phyloP scores from a whole-genome alignment of 2,888 invertebrate species.

The Euplexia lucipara region DNA sequence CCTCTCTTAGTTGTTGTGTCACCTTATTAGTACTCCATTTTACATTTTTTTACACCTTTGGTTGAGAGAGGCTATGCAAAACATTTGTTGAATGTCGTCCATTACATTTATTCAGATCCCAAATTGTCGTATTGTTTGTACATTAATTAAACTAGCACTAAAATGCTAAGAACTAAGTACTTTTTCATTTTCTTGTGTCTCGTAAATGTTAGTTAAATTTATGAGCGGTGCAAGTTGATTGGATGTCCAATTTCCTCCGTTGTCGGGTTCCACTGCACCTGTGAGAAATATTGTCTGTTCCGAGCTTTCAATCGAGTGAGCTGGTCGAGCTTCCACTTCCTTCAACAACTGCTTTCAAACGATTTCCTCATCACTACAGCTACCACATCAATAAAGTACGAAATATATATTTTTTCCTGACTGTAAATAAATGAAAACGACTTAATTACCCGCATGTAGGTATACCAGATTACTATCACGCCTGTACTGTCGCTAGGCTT shows the following conservation, averaged over 20 bases:
- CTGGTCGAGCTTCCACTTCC: constrained; percentile 23
- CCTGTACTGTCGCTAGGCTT: no score
- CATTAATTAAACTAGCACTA: neutral
- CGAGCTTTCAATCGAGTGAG: constrained; percentile 2
- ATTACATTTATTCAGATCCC: neutral
- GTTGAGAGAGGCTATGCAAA: neutral
- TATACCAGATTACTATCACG: no score
- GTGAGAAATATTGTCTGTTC: constrained; percentile 12
- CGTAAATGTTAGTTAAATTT: neutral
- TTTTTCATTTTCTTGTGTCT: constrained; percentile 12
- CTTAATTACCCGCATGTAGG: constrained; percentile 30
- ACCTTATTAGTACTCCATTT: neutral
- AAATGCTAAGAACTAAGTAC: neutral
- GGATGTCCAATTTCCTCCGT: constrained; percentile 16
- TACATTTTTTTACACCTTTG: neutral
- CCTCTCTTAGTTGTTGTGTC: neutral
- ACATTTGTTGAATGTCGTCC: neutral
- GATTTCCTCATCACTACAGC: constrained; percentile 21
- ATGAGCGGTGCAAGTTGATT: neutral
- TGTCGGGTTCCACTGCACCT: constrained; percentile 5
- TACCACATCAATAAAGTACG: constrained; percentile 23
- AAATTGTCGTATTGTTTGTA: neutral
- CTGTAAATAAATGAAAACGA: constrained; percentile 39
- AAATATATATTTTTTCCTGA: constrained; percentile 48
- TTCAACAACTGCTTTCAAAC: constrained; percentile 23